Evolutionary conservation across 2,888 invertebrate species (phyloP).

Genomic region (Bibio marci): DNA sequence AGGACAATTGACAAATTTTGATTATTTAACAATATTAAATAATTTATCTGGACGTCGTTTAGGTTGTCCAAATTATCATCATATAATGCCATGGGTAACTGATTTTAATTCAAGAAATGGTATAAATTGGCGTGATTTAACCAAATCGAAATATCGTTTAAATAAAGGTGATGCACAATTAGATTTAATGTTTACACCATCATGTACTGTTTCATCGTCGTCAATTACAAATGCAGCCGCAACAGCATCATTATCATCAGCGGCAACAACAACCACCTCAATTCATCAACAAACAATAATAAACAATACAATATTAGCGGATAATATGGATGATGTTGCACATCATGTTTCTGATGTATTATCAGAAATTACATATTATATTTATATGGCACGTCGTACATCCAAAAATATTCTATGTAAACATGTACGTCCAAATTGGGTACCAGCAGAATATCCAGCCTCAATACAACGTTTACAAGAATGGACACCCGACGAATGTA

Average conservation of each 20-base stretch:
- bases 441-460: constrained; percentile 77
- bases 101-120: constrained; percentile 75
- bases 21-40: constrained; percentile 82
- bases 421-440: constrained; percentile 78
- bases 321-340: too few species aligned
- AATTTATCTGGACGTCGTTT: constrained; percentile 62
- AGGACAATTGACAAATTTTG: constrained; percentile 76
- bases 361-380: constrained; percentile 94
- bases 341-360: constrained; percentile 93
- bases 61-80: constrained; percentile 80
- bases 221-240: constrained; percentile 8
- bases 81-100: constrained; percentile 94
- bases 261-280: too few species aligned
- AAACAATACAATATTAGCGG: too few species aligned
- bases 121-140: constrained; percentile 76
- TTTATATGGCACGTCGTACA: constrained; percentile 78
- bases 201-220: constrained; percentile 12
- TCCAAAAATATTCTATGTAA: constrained; percentile 74
- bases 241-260: neutral
- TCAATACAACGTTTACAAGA: constrained; percentile 83
- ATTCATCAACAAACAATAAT: constrained; percentile 3
- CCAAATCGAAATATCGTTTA: constrained; percentile 85
- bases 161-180: constrained; percentile 93
- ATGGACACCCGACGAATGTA: constrained; percentile 98
- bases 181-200: constrained; percentile 56